phyloP scores from a whole-genome alignment of 1,140 invertebrate genomes.

The Macrobrachium rosenbergii region DNA sequence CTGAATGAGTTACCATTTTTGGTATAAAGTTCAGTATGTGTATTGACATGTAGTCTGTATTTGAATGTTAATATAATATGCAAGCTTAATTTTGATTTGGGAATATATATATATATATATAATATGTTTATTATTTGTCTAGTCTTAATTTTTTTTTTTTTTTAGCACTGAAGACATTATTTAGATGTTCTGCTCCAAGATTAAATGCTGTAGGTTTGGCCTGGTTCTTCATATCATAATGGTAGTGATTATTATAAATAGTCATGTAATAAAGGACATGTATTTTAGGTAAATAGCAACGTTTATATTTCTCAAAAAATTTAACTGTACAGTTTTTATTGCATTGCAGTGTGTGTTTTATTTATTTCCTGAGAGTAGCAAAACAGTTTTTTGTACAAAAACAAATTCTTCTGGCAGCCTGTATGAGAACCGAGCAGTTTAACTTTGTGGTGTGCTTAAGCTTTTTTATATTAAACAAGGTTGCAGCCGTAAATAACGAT shows the following conservation, averaged over 20 bases:
- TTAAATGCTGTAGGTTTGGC: constrained; percentile 47
- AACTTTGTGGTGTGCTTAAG: too few relatives aligned
- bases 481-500: too few relatives aligned
- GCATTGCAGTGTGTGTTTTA: constrained; percentile 50
- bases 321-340: constrained; percentile 64
- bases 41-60: background rate
- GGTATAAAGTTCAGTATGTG: background rate
- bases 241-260: constrained; percentile 38
- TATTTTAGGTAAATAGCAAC: constrained; percentile 65
- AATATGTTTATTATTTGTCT: too few relatives aligned
- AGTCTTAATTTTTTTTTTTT: background rate
- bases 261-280: constrained; percentile 58
- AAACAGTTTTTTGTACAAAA: too few relatives aligned
- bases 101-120: background rate
- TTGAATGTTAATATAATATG: background rate
- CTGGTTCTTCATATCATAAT: constrained; percentile 49
- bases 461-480: too few relatives aligned
- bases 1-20: background rate
- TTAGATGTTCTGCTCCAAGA: background rate
- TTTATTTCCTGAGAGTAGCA: background rate
- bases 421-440: too few relatives aligned
- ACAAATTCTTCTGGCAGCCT: too few relatives aligned
- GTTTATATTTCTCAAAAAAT: constrained; percentile 64
- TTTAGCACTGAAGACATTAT: constrained; percentile 5
- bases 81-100: background rate